Evolutionary conservation across 2,113 vertebrate species (phyloP), one percentile per base, ranked within the genome.

Genomic region (Cheirogaleus medius): DNA sequence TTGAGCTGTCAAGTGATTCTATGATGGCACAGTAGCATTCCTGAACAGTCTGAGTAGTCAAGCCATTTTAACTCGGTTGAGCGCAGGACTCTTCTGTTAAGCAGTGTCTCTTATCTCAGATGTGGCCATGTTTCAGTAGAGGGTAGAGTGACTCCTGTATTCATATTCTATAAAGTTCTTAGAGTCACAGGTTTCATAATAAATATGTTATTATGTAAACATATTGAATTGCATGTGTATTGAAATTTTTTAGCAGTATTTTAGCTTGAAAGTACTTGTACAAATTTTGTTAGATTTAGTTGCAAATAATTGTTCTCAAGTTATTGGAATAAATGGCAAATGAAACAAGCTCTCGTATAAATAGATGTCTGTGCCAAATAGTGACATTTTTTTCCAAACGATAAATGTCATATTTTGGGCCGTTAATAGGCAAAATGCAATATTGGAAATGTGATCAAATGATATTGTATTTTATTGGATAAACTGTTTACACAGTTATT

Each of bases 251-350:
- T 96, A 95, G 97, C 89, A 81, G 69, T 97, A 96, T 95, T 97
- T 98, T 94, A 97, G 96, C 97, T 97, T 97, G 88, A 84, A 97
- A 95, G 32, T 93, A 97, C 95, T 69, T 94, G 89, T 96, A 96
- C 44, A 97, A 95, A 97, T 94, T 85, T 91, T 94, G 91, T 97
- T 97, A 98, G 83, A 97, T 83, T 87, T 97, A 98, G 82, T 90
- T 91, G 86, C 82, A 63, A 97, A 96, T 95, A 92, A 95, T 95
- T 97, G 93, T 98, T 96, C 63, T 98, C 93, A 96, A 96, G 89
- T 98, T 97, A 91, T n/a, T 98, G 91, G 83, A 98, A 98, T 98
- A 98, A 97, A 98, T 83, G 84, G 47, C 82, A 97, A 98, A 96
- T 97, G 88, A 98, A 97, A 96, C 86, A 80, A 97, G 39, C 71